Evolutionary conservation across 2,797 vertebrate genomes (phyloP).

Genomic region (Paguma larvata): DNA sequence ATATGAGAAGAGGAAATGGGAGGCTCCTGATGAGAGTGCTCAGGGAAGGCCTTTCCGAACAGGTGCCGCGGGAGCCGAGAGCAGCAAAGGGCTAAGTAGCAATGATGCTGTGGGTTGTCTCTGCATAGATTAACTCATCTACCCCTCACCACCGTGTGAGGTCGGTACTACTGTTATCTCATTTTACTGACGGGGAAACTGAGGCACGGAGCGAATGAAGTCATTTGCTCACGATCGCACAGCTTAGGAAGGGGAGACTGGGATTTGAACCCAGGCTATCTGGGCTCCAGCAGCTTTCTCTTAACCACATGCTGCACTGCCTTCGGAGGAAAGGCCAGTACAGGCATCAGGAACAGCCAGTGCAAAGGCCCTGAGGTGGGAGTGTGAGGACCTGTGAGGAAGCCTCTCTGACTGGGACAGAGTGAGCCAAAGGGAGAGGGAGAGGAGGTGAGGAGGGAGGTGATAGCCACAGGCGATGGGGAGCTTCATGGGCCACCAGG

Average conservation of each 20-base stretch:
- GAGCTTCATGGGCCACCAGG: background rate
- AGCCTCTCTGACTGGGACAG: background rate
- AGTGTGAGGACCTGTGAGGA: rapidly evolving
- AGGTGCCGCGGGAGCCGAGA: background rate
- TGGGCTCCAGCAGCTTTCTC: background rate
- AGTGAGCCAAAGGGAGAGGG: background rate
- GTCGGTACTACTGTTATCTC: background rate
- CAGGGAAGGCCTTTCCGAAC: background rate
- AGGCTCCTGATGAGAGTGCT: background rate
- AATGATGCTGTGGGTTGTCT: background rate
- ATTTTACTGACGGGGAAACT: background rate
- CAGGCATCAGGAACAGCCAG: background rate
- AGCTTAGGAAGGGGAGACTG: background rate
- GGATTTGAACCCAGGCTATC: background rate
- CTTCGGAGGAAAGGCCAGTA: background rate
- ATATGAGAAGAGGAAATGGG: background rate
- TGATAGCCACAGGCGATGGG: background rate
- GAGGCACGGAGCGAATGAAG: background rate
- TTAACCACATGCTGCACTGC: background rate
- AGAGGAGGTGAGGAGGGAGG: background rate
- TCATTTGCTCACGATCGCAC: background rate
- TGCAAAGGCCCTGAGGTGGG: background rate
- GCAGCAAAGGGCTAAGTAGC: background rate
- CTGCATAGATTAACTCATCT: background rate
- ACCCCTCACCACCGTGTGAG: background rate